These are phyloP conservation scores for Probosciger aterrimus DNA, from an alignment of 2,113 vertebrate genomes.

Conservation along the genomic window DNA sequence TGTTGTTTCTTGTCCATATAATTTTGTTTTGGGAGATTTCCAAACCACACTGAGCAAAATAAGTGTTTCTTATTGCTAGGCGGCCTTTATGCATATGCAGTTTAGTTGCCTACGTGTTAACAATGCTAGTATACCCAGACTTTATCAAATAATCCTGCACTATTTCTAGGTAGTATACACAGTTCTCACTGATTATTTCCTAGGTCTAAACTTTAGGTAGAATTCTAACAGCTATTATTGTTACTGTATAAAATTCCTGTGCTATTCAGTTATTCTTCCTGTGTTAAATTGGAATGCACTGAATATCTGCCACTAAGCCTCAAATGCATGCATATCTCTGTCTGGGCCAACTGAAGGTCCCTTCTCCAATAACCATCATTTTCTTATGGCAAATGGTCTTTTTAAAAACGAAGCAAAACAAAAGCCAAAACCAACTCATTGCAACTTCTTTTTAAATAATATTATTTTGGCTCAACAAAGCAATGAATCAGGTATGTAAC, in stretches of 20 bases:
- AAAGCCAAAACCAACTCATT: rapidly evolving
- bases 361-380: background rate
- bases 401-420: background rate
- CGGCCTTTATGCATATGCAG: background rate
- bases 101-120: background rate
- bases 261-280: background rate
- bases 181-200: background rate
- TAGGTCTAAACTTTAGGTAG: background rate
- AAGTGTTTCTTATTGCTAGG: background rate
- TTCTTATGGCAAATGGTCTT: background rate
- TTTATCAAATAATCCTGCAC: background rate
- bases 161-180: background rate
- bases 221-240: background rate
- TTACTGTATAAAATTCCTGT: background rate
- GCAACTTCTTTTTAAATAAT: background rate
- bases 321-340: background rate
- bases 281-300: background rate
- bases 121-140: background rate
- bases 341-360: background rate
- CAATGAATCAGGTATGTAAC: background rate
- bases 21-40: background rate
- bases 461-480: background rate
- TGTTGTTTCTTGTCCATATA: background rate
- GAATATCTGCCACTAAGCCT: background rate
- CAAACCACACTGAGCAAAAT: background rate